Evolutionary conservation across 2,797 vertebrate species (phyloP), one percentile per base, ranked within the genome.

Genomic region (Prionace glauca): DNA sequence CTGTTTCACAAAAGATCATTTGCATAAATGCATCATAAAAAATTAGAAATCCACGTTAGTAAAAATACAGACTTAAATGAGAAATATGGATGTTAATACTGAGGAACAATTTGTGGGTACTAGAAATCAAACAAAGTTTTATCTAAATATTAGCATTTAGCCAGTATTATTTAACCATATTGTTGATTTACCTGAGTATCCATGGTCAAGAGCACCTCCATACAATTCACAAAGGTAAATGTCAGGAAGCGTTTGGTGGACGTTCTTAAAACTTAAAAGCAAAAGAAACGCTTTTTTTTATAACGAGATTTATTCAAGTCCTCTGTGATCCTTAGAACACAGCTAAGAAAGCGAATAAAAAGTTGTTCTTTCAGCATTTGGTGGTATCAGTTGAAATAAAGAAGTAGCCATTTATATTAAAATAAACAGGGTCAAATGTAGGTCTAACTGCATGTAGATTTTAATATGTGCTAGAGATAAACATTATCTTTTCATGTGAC

Each of bases 371-470:
- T 45, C 56, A 32, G 72, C 22, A 60, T 74, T 32, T 74, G 71
- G n/a, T 18, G 71, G 71, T 29, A 77, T 77, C 45, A 50, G 26
- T n/a, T 77, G 24, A 77, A 77, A 72, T 74, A 56, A 14, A 77
- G 56, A 50, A 74, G 77, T 62, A 96, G 95, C 62, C 95, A 96
- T 96, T 96, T 95, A 50, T 92, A 96, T 20, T 86, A 96, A 95
- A 95, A 95, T 96, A 96, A 97, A 97, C 97, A 97, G 98, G 97
- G 97, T 98, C 97, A 97, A 96, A 96, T 96, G 95, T 96, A 96
- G 94, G 96, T 96, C 96, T 96, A 92, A 96, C 96, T 97, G 95
- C 96, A 84, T 95, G 96, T 97, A 97, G 96, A 97, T 97, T 97
- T 97, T 97, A 96, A 95, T 97, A 96, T 96, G 96, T 96, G 95